Percentiles rank a stretch among this genome's conserved stretches.
These are phyloP conservation scores for Phoeniculus purpureus DNA, from an alignment of 2,797 vertebrate genomes.

Conservation along the genomic window DNA sequence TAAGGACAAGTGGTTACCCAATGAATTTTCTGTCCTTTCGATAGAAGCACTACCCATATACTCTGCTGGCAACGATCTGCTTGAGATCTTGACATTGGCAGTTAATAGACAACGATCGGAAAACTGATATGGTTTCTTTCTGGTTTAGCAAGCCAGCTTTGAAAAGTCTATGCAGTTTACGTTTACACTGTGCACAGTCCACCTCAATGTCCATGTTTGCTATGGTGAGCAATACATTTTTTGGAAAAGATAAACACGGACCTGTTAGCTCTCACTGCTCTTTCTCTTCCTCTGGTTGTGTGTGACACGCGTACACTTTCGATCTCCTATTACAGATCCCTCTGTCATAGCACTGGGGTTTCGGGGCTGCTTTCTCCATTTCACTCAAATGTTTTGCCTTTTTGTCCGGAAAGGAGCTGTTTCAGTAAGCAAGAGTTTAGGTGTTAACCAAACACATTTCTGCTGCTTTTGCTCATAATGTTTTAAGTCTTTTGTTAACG, in stretches of 20 bases:
- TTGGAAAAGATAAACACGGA: not conserved
- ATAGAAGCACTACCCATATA: not conserved
- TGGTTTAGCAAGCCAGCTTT: not conserved
- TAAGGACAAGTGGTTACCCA: not conserved
- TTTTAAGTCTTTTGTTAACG: not conserved
- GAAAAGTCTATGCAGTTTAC: not conserved
- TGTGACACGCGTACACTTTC: not conserved
- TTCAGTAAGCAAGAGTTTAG: not conserved
- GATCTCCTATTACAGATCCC: not conserved
- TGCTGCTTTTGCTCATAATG: not conserved
- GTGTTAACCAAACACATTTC: not conserved
- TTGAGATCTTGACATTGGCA: not conserved
- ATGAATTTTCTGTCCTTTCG: not conserved
- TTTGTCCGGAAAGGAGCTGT: not conserved
- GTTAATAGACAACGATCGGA: not conserved
- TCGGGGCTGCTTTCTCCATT: not conserved
- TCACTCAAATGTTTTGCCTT: not conserved
- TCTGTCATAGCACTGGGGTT: rapidly evolving
- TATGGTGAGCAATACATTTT: not conserved
- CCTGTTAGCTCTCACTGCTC: not conserved
- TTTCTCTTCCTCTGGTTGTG: not conserved
- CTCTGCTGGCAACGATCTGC: not conserved
- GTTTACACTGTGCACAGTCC: not conserved
- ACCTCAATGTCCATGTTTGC: not conserved
- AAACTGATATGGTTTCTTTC: not conserved